Conservation (phyloP, 2,888 invertebrate genomes). For the Leptopilina myrica region DNA sequence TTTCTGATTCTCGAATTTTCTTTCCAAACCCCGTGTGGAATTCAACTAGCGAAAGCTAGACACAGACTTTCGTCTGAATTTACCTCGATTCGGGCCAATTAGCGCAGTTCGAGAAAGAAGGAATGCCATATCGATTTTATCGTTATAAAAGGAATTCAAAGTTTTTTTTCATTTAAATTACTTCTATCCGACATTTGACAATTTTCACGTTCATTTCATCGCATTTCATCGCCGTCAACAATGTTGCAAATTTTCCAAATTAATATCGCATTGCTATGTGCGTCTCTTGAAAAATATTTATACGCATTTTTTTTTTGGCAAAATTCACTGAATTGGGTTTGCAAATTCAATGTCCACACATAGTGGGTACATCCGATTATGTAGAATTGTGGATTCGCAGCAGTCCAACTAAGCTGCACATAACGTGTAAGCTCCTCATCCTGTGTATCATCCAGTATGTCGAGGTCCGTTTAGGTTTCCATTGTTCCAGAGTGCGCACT, state of each 20-base stretch:
- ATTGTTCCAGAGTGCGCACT: slow-evolving; percentile 31
- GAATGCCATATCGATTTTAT: slow-evolving; percentile 29
- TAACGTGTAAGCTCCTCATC: slow-evolving; percentile 12
- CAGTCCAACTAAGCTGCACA: neutral
- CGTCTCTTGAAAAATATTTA: no score
- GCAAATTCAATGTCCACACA: slow-evolving; percentile 3
- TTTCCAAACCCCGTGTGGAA: slow-evolving; percentile 12
- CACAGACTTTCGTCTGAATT: neutral
- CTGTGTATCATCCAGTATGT: slow-evolving; percentile 5
- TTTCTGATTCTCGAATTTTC: slow-evolving; percentile 46
- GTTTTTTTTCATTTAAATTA: slow-evolving; percentile 17
- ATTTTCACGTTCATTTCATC: neutral
- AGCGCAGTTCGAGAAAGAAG: neutral
- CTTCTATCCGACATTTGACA: neutral
- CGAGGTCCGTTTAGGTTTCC: slow-evolving; percentile 17
- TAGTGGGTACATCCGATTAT: neutral
- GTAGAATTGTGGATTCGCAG: neutral
- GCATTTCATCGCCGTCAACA: neutral
- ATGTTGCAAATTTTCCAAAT: neutral
- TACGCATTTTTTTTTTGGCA: neutral
- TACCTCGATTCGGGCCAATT: slow-evolving; percentile 31
- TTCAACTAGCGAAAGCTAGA: neutral
- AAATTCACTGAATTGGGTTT: neutral
- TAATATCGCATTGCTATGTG: neutral
- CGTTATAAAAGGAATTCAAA: neutral